Base-by-base conservation (phyloP, 2,888 invertebrate genomes). In the Theodoxus fluviatilis region DNA sequence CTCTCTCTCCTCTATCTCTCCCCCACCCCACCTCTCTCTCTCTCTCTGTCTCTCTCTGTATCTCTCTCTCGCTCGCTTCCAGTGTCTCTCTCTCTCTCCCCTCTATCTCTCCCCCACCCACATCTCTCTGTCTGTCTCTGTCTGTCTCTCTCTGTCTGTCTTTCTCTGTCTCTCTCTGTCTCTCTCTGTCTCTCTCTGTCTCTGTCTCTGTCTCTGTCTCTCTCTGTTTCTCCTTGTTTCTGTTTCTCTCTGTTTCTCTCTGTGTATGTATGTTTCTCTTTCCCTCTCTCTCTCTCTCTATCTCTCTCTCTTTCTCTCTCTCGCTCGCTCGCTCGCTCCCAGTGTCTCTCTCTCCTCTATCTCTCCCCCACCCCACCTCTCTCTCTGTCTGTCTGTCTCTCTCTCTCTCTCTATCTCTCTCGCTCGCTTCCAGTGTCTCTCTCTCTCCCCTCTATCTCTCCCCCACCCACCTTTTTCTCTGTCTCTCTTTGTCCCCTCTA, bases 81-180 rank as follows among this genome's bases (percentile, higher is more conserved):
- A 38, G 18, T 61, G 61, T 38, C 7, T 59, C 59, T 33, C 28
- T 15, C 9, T 59, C 33, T 59, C 35, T 15, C 59, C 37, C 9
- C 33, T 33, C 59, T 33, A 33, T 33, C 59, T 38, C 9, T n/a
- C n/a, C 3, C 28, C n/a, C 3, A 12, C 57, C 18, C 3, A 12
- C 28, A 7, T 57, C 22, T 15, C 25, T 57, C 57, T 61, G 25
- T 61, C 61, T 61, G 25, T 33, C 37, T 61, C 6, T 33, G 35
- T 33, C 12, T 31, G 35, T 61, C 33, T 33, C 61, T 61, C 33
- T 59, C 61, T 61, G 25, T 33, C 61, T 37, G 33, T 1, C n/a
- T n/a, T 35, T n/a, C 37, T 37, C 22, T 59, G 35, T 31, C 59
- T 59, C 59, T 31, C 59, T 59, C 59, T 31, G 35, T 59, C 59